Conservation (phyloP, 2,888 invertebrate genomes). For the Apocheima hispidaria region DNA sequence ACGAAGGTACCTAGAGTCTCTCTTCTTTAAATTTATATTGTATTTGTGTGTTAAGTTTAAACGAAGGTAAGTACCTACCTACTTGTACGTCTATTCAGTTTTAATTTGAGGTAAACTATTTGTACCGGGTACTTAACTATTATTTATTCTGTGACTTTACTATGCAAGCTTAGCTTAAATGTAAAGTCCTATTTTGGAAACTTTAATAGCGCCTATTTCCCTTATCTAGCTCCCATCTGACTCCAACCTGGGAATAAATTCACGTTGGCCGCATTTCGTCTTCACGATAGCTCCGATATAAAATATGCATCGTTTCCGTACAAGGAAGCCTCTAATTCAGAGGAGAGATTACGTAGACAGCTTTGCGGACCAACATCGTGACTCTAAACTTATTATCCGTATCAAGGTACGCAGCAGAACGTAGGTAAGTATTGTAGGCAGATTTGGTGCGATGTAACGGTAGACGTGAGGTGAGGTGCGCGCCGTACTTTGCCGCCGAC, state of each 20-base stretch:
- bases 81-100: constrained; percentile 4
- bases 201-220: constrained; percentile 45
- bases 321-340: constrained; percentile 77
- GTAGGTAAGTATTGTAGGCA: constrained; percentile 82
- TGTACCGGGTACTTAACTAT: no score
- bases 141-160: no score
- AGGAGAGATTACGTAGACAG: constrained; percentile 75
- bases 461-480: constrained; percentile 51
- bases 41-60: no score
- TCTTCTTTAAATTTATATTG: no score
- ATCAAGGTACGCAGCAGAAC: constrained; percentile 72
- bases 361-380: constrained; percentile 76
- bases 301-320: constrained; percentile 62
- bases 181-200: constrained; percentile 38
- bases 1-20: no score
- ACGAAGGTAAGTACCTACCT: neutral
- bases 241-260: constrained; percentile 55
- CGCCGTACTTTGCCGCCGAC: constrained; percentile 47
- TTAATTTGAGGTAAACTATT: no score
- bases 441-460: constrained; percentile 83
- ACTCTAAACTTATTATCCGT: constrained; percentile 81
- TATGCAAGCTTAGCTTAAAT: constrained; percentile 21
- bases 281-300: constrained; percentile 45
- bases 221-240: constrained; percentile 44
- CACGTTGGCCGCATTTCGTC: constrained; percentile 57